A percentile compares a stretch with the other conserved stretches of the same genome.
phyloP scores from a whole-genome alignment of 2,113 vertebrate species.

The Pelusios castaneus region DNA sequence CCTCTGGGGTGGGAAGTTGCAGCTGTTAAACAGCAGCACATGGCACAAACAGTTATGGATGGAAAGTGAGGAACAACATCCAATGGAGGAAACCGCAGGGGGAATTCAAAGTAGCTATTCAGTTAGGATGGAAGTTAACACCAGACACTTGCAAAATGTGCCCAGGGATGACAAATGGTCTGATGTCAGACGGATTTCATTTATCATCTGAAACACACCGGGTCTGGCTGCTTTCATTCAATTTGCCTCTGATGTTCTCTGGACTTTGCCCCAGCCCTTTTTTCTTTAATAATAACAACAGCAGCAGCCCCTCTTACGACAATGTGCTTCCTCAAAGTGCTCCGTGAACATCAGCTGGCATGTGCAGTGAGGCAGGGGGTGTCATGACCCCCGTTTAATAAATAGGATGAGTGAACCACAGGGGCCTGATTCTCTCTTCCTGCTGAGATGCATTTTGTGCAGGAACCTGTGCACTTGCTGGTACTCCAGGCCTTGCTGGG shows the following conservation, averaged over 20 bases:
- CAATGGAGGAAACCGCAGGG: rapidly evolving
- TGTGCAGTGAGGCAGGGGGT: neutral
- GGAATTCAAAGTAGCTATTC: neutral
- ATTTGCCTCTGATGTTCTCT: neutral
- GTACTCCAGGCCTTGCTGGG: neutral
- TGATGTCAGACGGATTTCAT: neutral
- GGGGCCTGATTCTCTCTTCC: neutral
- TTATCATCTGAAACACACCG: neutral
- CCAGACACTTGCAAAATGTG: neutral
- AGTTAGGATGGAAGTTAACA: neutral
- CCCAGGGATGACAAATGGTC: neutral
- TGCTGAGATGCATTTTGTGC: neutral
- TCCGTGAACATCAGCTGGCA: neutral
- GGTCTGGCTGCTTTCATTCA: neutral
- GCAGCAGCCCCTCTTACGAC: neutral
- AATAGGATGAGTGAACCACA: neutral
- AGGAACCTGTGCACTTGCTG: neutral
- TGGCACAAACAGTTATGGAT: neutral
- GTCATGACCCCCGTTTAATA: neutral
- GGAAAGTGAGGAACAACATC: neutral
- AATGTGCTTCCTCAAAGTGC: neutral
- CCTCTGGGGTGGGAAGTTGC: neutral
- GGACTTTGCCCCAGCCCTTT: neutral
- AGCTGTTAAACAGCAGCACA: neutral
- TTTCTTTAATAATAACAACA: neutral